phyloP scores from a whole-genome alignment of 2,888 invertebrate species.

The Orthosia cruda region DNA sequence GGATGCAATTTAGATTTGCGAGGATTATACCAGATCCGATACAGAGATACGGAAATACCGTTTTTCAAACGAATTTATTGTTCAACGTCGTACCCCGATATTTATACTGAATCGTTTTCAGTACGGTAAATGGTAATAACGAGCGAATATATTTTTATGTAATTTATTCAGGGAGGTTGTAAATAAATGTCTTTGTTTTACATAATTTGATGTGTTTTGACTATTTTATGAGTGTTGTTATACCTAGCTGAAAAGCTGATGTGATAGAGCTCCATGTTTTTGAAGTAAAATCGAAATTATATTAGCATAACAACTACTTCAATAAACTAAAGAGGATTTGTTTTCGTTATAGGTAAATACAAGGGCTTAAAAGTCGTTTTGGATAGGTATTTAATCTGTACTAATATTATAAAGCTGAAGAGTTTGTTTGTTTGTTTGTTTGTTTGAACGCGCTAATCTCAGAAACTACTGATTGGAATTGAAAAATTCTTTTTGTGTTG shows the following conservation, averaged over 20 bases:
- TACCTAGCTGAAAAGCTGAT: conserved; percentile 26
- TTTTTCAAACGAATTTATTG: conserved; percentile 67
- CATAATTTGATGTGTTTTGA: conserved; percentile 68
- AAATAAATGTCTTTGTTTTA: conserved; percentile 73
- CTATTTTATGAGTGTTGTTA: conserved; percentile 48
- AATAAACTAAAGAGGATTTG: background rate
- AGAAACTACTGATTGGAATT: no score
- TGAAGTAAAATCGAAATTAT: background rate
- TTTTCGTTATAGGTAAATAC: background rate
- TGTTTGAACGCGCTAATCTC: no score
- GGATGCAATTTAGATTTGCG: conserved; percentile 73
- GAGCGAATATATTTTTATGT: conserved; percentile 65
- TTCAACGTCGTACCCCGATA: conserved; percentile 54
- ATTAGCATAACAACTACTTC: conserved; percentile 12
- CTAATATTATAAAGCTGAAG: no score
- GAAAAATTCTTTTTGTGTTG: no score
- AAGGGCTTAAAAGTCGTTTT: background rate
- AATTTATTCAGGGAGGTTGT: conserved; percentile 70
- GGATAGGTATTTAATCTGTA: background rate
- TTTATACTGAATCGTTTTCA: conserved; percentile 56
- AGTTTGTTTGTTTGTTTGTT: no score
- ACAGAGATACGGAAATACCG: conserved; percentile 59
- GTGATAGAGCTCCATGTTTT: conserved; percentile 12
- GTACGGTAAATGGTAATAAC: conserved; percentile 47
- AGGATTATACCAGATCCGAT: conserved; percentile 67